Conservation (phyloP, 2,797 vertebrate species). For the Pseudochirops corinnae region DNA sequence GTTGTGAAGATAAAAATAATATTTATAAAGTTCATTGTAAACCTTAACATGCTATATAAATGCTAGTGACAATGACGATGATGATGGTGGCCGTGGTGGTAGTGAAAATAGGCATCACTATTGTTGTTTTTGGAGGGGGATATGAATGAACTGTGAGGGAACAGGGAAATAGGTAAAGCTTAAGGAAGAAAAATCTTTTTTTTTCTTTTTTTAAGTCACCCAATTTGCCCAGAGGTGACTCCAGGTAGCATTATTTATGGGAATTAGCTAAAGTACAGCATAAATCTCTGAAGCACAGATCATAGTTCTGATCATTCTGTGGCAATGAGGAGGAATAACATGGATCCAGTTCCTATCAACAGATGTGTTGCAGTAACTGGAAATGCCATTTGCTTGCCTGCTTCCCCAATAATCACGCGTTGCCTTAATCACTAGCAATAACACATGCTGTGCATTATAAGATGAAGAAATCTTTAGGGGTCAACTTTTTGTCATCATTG, state of each 20-base stretch:
- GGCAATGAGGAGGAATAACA: not conserved
- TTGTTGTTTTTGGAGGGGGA: not conserved
- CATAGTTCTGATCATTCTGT: not conserved
- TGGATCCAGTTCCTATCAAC: not conserved
- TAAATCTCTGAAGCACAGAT: not conserved
- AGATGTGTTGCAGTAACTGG: not conserved
- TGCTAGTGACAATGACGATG: not conserved
- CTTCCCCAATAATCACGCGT: constrained; percentile 59
- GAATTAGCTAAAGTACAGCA: not conserved
- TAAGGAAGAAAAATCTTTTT: not conserved
- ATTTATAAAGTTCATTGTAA: not conserved
- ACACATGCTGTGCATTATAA: constrained; percentile 57
- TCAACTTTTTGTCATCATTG: constrained; percentile 56
- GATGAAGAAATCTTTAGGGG: constrained; percentile 52
- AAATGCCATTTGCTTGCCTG: constrained; percentile 18
- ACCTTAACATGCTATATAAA: not conserved
- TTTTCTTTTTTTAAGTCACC: not conserved
- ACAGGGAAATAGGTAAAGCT: not conserved
- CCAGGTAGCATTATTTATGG: not conserved
- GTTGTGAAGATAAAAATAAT: not conserved
- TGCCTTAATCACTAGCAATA: constrained; percentile 38
- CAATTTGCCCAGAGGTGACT: not conserved
- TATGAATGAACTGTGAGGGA: not conserved
- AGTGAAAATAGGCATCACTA: not conserved
- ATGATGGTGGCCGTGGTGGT: not conserved